A percentile compares a stretch with the other conserved stretches of the same genome.
Evolutionary conservation across 2,113 vertebrate genomes (phyloP).

Genomic region (Hippocampus guttulatus): DNA sequence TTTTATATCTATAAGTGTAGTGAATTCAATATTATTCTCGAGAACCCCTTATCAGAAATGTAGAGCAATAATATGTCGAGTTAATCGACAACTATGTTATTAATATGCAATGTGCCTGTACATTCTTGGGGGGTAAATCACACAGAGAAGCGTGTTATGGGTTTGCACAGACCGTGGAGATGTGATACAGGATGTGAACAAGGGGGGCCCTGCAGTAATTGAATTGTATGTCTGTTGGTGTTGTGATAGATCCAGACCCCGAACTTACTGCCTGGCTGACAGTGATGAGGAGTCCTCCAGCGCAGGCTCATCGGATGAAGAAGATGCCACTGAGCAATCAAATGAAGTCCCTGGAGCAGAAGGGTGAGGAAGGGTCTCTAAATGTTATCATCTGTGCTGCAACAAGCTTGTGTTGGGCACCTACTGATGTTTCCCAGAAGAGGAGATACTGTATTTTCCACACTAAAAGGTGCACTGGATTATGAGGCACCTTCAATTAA

Average conservation of each 20-base stretch:
- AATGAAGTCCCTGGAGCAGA: slow-evolving; percentile 78
- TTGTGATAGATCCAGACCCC: slow-evolving; percentile 76
- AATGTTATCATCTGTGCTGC: background rate
- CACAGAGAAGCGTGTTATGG: background rate
- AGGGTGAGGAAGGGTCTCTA: slow-evolving; percentile 72
- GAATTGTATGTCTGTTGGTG: slow-evolving; percentile 21
- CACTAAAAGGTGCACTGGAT: too few relatives aligned
- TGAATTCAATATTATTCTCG: background rate
- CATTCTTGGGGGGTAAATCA: background rate
- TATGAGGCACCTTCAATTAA: too few relatives aligned
- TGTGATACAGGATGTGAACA: background rate
- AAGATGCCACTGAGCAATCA: slow-evolving; percentile 83
- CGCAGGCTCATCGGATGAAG: slow-evolving; percentile 94
- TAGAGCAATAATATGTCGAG: background rate
- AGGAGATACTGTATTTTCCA: background rate
- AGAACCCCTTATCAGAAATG: background rate
- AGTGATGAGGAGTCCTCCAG: slow-evolving; percentile 98
- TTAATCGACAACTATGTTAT: background rate
- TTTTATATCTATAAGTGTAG: background rate
- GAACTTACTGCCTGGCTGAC: slow-evolving; percentile 90
- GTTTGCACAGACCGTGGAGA: background rate
- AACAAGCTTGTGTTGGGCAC: background rate
- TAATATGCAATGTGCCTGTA: background rate
- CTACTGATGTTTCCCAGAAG: background rate
- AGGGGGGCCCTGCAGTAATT: background rate